phyloP scores from a whole-genome alignment of 2,113 vertebrate species.

The Lepidothrix coronata region DNA sequence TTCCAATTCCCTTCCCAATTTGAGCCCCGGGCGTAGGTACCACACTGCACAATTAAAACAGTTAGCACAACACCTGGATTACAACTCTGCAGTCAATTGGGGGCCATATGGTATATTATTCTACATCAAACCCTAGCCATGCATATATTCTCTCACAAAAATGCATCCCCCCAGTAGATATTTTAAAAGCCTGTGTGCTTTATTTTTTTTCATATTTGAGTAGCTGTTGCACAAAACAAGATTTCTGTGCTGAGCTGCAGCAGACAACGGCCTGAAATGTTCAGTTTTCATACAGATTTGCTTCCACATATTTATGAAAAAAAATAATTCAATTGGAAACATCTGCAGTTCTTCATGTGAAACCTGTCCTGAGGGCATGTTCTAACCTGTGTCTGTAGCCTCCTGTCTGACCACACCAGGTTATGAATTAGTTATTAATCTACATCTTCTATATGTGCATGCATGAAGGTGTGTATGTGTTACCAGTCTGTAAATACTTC shows the following conservation, averaged over 20 bases:
- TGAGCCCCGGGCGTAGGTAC: neutral
- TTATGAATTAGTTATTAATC: neutral
- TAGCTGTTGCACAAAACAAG: neutral
- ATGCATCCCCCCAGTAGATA: neutral
- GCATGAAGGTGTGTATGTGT: neutral
- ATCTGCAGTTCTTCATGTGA: neutral
- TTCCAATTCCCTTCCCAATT: conserved; percentile 26
- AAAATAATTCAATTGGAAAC: neutral
- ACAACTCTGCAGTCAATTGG: neutral
- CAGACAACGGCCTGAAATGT: neutral
- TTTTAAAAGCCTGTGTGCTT: neutral
- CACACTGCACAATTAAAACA: conserved; percentile 58
- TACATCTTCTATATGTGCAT: neutral
- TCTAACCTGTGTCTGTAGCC: neutral
- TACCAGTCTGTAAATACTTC: neutral
- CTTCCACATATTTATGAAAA: neutral
- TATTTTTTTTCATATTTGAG: neutral
- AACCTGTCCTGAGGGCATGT: neutral
- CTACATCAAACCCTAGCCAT: neutral
- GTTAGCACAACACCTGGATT: conserved; percentile 65
- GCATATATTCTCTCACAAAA: neutral
- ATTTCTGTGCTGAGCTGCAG: neutral
- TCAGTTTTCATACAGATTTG: neutral
- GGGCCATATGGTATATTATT: conserved; percentile 44
- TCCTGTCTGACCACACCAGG: neutral